Evolutionary conservation across 2,113 vertebrate genomes (phyloP).

Genomic region (Brienomyrus brachyistius): DNA sequence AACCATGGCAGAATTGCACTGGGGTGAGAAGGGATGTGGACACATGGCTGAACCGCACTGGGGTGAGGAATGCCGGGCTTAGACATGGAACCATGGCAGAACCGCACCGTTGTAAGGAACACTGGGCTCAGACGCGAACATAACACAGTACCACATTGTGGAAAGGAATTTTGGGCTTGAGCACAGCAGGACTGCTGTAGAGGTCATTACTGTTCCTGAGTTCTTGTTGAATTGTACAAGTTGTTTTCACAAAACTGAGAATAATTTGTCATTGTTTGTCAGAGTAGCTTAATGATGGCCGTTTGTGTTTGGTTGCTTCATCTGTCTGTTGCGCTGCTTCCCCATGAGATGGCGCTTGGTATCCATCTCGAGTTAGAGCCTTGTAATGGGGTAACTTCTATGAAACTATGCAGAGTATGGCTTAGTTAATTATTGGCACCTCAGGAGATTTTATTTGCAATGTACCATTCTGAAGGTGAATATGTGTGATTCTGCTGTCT

Average conservation of each 20-base stretch:
- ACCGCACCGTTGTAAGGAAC: too few relatives aligned
- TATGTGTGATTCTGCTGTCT: neutral
- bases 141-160: neutral
- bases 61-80: too few relatives aligned
- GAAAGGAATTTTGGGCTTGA: neutral
- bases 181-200: neutral
- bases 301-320: neutral
- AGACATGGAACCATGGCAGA: too few relatives aligned
- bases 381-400: neutral
- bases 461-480: neutral
- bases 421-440: neutral
- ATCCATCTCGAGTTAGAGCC: neutral
- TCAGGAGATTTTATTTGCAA: neutral
- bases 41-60: too few relatives aligned
- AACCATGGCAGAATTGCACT: too few relatives aligned
- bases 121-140: too few relatives aligned
- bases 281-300: neutral
- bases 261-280: neutral
- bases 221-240: neutral
- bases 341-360: conserved; percentile 16
- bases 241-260: neutral
- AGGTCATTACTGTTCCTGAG: neutral
- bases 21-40: too few relatives aligned
- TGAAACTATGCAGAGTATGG: neutral
- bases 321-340: neutral